phyloP scores from a whole-genome alignment of 2,113 vertebrate genomes.

The Caranx ignobilis region DNA sequence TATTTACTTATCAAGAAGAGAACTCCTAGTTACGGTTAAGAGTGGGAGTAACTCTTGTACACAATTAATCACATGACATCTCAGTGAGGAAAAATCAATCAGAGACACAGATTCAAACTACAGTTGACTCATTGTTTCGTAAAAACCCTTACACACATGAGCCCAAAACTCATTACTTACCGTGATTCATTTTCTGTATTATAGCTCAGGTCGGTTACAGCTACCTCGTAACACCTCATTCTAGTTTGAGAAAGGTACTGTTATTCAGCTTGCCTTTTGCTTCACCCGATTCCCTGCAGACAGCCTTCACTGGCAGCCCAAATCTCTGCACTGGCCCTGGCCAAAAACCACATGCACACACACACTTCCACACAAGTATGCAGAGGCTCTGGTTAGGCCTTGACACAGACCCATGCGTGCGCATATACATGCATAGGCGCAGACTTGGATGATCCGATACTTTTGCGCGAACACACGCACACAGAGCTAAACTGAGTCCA shows the following conservation, averaged over 20 bases:
- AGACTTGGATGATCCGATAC: constrained; percentile 1
- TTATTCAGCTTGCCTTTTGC: constrained; percentile 54
- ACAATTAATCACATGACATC: neutral
- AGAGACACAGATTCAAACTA: neutral
- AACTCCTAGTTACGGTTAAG: neutral
- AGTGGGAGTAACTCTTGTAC: neutral
- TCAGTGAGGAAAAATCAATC: neutral
- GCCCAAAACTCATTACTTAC: neutral
- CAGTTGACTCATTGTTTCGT: neutral
- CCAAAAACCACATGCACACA: constrained; percentile 70
- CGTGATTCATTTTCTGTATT: constrained; percentile 22
- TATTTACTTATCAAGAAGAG: neutral
- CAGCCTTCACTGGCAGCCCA: constrained; percentile 54
- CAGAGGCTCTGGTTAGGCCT: constrained; percentile 49
- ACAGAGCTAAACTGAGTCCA: constrained; percentile 53
- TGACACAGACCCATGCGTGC: constrained; percentile 39
- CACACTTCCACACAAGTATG: constrained; percentile 28
- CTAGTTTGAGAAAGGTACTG: constrained; percentile 44
- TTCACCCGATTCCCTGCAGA: constrained; percentile 66
- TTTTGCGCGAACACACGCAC: constrained; percentile 43
- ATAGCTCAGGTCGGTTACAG: constrained; percentile 17
- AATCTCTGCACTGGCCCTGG: constrained; percentile 34
- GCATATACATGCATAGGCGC: constrained; percentile 27
- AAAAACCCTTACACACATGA: neutral
- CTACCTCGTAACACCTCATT: constrained; percentile 41